phyloP scores from a whole-genome alignment of 2,797 vertebrate species.

The Trichosurus vulpecula region DNA sequence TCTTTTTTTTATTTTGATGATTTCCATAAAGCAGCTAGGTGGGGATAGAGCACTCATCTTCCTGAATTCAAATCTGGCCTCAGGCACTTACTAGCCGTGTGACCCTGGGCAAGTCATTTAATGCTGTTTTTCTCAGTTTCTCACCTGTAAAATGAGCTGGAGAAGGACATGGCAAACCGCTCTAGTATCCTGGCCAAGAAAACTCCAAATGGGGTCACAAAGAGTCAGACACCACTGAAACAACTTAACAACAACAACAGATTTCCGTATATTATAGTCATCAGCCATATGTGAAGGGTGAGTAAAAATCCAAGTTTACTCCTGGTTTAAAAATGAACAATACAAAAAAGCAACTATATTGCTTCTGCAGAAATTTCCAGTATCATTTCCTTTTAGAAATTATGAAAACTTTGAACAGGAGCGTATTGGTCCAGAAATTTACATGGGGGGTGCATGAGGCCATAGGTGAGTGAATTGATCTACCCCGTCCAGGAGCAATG shows the following conservation, averaged over 20 bases:
- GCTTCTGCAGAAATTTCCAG: neutral
- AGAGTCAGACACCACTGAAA: neutral
- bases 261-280: neutral
- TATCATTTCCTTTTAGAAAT: neutral
- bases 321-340: neutral
- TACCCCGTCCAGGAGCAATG: too few species aligned
- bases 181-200: neutral
- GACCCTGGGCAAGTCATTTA: neutral
- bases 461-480: too few species aligned
- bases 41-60: neutral
- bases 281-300: neutral
- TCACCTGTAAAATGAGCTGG: neutral
- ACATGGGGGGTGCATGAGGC: neutral
- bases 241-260: neutral
- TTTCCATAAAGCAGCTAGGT: neutral
- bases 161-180: neutral
- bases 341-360: neutral
- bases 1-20: neutral
- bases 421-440: neutral
- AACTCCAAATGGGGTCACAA: neutral
- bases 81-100: neutral
- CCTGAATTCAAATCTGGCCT: neutral
- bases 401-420: neutral
- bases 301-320: neutral
- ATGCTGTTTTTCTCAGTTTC: neutral